Evolutionary conservation across 1,140 invertebrate genomes (phyloP).

Genomic region (Hyphantria cunea): DNA sequence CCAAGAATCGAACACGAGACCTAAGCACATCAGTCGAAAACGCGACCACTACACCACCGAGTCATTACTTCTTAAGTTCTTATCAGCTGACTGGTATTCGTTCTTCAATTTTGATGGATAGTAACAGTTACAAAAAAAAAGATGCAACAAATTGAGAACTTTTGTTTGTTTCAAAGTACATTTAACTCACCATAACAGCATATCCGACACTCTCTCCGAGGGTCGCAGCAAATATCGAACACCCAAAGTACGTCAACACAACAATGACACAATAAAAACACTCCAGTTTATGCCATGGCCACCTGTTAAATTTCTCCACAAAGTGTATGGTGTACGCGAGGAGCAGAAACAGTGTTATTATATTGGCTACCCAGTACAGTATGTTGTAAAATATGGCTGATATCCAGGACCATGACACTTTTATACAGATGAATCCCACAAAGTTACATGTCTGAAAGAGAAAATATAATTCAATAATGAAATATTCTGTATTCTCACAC

Average conservation of each 20-base stretch:
- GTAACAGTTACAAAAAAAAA: no score
- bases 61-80: no score
- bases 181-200: slow-evolving; percentile 65
- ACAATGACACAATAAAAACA: slow-evolving; percentile 87
- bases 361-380: slow-evolving; percentile 91
- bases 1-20: no score
- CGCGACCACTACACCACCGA: no score
- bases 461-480: no score
- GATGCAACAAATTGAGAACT: no score
- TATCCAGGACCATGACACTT: slow-evolving; percentile 84
- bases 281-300: slow-evolving; percentile 94
- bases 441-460: slow-evolving; percentile 87
- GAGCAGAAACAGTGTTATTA: slow-evolving; percentile 89
- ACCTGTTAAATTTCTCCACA: slow-evolving; percentile 90
- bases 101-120: no score
- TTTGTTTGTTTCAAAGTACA: no score
- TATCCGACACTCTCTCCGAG: slow-evolving; percentile 64
- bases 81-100: no score
- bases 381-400: slow-evolving; percentile 86
- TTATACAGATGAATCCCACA: slow-evolving; percentile 92
- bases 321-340: slow-evolving; percentile 92
- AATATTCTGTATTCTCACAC: no score
- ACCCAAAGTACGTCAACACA: slow-evolving; percentile 84
- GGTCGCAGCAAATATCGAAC: slow-evolving; percentile 66
- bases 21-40: no score